Evolutionary conservation across 64 coral and sea anemone genomes (phyloP).

Genomic region (Acropora yongei): DNA sequence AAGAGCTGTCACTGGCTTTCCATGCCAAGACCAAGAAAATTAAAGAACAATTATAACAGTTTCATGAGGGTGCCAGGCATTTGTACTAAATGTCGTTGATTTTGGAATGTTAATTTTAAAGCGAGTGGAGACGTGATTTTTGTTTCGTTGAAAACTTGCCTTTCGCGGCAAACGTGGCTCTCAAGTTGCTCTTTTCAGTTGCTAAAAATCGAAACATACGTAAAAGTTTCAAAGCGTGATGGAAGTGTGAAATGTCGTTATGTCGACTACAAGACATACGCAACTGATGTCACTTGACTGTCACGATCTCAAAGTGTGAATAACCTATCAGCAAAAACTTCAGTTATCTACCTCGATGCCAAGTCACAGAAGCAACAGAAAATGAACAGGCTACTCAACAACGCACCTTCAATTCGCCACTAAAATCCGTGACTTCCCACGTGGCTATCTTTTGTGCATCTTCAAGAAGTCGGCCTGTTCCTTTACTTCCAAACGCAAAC

Average conservation of each 20-base stretch:
- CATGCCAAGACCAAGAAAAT: neutral
- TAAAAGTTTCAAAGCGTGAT: neutral
- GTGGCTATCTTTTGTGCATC: neutral
- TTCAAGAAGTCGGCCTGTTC: slow-evolving; percentile 29
- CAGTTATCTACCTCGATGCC: neutral
- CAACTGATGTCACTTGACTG: neutral
- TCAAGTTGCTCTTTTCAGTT: neutral
- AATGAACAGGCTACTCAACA: neutral
- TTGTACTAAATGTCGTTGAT: neutral
- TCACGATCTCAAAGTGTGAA: neutral
- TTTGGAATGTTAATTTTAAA: neutral
- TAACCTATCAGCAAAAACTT: neutral
- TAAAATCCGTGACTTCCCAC: slow-evolving; percentile 70
- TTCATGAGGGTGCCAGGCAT: neutral
- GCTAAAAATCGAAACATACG: neutral
- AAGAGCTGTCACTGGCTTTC: neutral
- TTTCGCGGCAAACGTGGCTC: neutral
- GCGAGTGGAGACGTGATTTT: neutral
- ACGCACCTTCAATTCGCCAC: slow-evolving; percentile 44
- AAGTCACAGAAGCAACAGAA: neutral
- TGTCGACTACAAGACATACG: neutral
- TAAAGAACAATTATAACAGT: neutral
- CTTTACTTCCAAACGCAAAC: slow-evolving; percentile 51
- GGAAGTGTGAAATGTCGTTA: neutral
- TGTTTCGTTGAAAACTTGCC: neutral